Evolutionary conservation across 2,113 vertebrate species (phyloP).

Genomic region (Microcebus lehilahytsara): DNA sequence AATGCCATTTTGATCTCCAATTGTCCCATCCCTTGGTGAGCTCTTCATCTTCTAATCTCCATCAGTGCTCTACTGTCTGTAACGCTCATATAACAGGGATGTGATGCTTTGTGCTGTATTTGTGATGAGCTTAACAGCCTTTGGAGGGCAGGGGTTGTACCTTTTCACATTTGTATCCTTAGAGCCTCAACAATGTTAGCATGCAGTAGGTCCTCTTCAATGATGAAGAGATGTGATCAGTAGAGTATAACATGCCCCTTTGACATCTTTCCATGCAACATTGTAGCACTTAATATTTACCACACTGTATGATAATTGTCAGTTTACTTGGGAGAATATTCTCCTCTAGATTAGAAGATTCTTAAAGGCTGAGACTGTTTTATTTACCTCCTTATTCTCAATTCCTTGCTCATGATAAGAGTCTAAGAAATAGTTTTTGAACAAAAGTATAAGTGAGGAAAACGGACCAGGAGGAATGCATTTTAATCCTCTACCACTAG

Average conservation of each 20-base stretch:
- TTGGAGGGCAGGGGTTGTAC: neutral
- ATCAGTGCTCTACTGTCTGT: neutral
- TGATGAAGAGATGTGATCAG: neutral
- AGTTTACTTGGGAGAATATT: neutral
- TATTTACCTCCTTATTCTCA: neutral
- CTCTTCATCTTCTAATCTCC: neutral
- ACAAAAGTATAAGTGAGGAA: neutral
- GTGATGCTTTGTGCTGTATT: neutral
- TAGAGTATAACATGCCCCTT: neutral
- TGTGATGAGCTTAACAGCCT: neutral
- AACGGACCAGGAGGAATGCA: neutral
- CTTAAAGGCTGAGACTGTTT: neutral
- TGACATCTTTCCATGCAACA: neutral
- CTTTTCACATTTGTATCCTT: neutral
- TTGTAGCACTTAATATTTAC: neutral
- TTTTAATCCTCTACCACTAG: neutral
- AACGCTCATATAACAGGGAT: neutral
- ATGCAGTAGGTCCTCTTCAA: neutral
- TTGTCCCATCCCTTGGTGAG: neutral
- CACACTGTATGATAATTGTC: neutral
- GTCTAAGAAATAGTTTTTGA: slow-evolving; percentile 13
- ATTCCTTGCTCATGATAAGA: neutral
- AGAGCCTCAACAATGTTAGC: neutral
- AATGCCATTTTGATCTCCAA: neutral
- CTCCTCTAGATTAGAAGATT: neutral